A percentile compares a stretch with the other conserved stretches of the same genome.
phyloP scores from a whole-genome alignment of 2,797 vertebrate genomes.

The Peromyscus melanophrys region DNA sequence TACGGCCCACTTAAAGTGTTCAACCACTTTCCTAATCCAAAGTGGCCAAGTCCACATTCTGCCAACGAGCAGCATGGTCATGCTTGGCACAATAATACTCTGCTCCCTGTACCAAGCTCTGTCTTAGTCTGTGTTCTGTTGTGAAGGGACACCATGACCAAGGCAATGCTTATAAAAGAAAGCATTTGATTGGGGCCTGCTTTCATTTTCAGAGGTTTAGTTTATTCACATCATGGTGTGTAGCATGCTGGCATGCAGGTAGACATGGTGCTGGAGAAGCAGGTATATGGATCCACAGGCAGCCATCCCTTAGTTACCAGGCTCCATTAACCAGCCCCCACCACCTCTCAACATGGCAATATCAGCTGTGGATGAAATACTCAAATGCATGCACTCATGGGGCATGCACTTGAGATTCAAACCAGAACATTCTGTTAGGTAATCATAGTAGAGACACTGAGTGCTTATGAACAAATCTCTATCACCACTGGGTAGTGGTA shows the following conservation, averaged over 20 bases:
- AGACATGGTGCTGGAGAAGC: not conserved
- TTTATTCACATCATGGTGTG: no score
- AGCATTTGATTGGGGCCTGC: not conserved
- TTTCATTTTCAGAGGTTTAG: not conserved
- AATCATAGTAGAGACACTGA: not conserved
- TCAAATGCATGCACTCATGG: not conserved
- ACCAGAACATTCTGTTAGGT: not conserved
- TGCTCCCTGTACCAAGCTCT: not conserved
- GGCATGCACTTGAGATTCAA: not conserved
- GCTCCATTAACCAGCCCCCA: not conserved
- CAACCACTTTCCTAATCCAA: not conserved
- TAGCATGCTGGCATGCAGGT: not conserved
- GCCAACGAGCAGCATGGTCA: not conserved
- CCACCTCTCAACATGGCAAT: not conserved
- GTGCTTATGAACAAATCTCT: not conserved
- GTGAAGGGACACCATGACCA: not conserved
- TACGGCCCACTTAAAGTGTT: not conserved
- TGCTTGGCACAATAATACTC: not conserved
- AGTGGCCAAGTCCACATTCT: not conserved
- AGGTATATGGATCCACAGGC: no score
- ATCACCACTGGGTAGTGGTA: not conserved
- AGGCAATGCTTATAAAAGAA: not conserved
- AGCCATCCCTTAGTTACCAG: not conserved
- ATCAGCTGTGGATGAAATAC: not conserved
- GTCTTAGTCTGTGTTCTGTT: not conserved